A percentile compares a stretch with the other conserved stretches of the same genome.
Evolutionary conservation across 2,888 invertebrate species (phyloP).

Genomic region (Sepiola atlantica): DNA sequence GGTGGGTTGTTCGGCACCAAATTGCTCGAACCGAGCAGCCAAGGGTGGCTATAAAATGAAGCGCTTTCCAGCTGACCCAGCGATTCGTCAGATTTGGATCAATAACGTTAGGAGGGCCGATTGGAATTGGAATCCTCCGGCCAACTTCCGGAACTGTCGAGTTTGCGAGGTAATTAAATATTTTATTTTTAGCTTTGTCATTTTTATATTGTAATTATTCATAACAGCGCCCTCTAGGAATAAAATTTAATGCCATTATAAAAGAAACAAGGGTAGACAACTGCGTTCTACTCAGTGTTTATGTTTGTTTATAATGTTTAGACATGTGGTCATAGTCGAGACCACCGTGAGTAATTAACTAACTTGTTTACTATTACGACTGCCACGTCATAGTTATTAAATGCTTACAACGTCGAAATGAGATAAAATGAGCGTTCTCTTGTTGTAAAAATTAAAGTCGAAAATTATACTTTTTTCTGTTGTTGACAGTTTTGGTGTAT

Average conservation of each 20-base stretch:
- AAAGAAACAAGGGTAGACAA: not conserved
- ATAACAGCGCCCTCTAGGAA: not conserved
- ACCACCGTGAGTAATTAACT: too few species aligned
- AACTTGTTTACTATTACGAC: too few species aligned
- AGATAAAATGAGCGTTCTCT: not conserved
- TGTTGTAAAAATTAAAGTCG: not conserved
- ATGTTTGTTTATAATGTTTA: not conserved
- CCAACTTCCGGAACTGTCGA: conserved; percentile 37
- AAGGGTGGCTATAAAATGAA: conserved; percentile 46
- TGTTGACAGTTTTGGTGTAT: too few species aligned
- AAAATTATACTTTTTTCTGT: not conserved
- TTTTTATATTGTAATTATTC: not conserved
- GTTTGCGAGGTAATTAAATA: conserved; percentile 33
- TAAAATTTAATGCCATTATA: not conserved
- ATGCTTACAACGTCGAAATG: not conserved
- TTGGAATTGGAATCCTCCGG: conserved; percentile 44
- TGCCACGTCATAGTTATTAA: too few species aligned
- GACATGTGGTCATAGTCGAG: too few species aligned
- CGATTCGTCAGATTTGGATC: conserved; percentile 43
- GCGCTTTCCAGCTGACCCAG: conserved; percentile 37
- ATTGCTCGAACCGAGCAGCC: conserved; percentile 36
- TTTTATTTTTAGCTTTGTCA: not conserved
- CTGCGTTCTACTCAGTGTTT: not conserved
- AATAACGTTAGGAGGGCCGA: conserved; percentile 38
- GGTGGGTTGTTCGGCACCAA: conserved; percentile 46